phyloP scores from a whole-genome alignment of 1,140 invertebrate genomes.

The Cotesia typhae region DNA sequence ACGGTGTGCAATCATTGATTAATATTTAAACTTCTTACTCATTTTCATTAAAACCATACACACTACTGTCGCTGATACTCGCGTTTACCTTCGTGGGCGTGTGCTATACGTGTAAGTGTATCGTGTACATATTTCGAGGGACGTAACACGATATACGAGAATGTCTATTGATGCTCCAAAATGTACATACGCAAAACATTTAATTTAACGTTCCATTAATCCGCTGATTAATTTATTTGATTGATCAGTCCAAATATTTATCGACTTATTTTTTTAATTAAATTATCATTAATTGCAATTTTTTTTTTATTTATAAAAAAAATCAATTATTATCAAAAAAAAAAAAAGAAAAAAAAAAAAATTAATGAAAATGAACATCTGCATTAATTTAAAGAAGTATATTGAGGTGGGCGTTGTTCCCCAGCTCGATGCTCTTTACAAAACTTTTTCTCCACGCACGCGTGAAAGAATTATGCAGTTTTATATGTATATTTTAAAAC shows the following conservation, averaged over 20 bases:
- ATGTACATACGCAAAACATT: constrained; percentile 6
- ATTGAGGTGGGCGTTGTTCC: constrained; percentile 8
- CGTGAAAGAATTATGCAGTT: constrained; percentile 24
- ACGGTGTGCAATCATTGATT: constrained; percentile 5
- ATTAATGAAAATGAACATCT: background rate
- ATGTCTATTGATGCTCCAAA: constrained; percentile 7
- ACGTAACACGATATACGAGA: background rate
- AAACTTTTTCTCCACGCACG: constrained; percentile 19
- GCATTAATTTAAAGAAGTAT: background rate
- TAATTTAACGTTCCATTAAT: background rate
- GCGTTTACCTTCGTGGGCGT: constrained; percentile 13
- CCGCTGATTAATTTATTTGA: too few species aligned
- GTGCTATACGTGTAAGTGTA: background rate
- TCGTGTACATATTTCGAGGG: background rate
- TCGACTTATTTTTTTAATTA: too few species aligned
- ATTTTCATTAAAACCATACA: constrained; percentile 12
- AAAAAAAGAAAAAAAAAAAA: too few species aligned
- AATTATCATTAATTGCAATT: too few species aligned
- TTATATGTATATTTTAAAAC: constrained; percentile 14
- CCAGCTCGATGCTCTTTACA: background rate
- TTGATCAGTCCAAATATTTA: too few species aligned
- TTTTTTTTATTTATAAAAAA: too few species aligned
- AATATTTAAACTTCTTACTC: background rate
- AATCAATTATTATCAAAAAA: too few species aligned
- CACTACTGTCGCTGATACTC: background rate